phyloP scores from a whole-genome alignment of 2,888 invertebrate species.

The Cantharis lateralis region DNA sequence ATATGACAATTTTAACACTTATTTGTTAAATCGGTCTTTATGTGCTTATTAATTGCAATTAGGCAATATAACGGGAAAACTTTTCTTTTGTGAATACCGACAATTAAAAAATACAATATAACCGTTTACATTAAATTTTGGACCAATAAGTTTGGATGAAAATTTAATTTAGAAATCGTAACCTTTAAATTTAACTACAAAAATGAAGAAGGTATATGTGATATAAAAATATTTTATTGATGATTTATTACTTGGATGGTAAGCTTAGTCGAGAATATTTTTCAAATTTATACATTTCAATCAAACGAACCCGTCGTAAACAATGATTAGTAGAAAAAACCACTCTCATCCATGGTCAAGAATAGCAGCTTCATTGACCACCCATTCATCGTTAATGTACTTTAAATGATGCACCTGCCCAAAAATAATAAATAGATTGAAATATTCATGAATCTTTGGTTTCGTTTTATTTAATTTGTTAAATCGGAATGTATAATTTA shows the following conservation, averaged over 20 bases:
- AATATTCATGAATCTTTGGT: neutral
- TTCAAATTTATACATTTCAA: conserved; percentile 52
- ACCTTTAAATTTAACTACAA: neutral
- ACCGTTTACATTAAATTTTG: neutral
- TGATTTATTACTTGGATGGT: conserved; percentile 50
- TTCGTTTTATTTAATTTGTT: neutral
- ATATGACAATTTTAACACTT: conserved; percentile 3
- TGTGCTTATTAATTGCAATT: neutral
- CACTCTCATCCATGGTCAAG: conserved; percentile 48
- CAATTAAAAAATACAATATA: neutral
- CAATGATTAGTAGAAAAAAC: conserved; percentile 54
- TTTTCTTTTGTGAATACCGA: conserved; percentile 17
- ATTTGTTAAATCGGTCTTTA: neutral
- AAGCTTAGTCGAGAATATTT: conserved; percentile 46
- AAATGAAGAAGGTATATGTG: neutral
- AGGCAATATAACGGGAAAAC: conserved; percentile 9
- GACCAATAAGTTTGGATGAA: neutral
- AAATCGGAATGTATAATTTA: neutral
- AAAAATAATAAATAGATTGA: neutral
- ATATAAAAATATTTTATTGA: neutral
- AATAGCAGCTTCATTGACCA: conserved; percentile 51
- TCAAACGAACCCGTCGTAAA: conserved; percentile 53
- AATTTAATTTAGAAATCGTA: neutral
- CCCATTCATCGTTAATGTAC: conserved; percentile 54
- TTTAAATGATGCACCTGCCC: conserved; percentile 41